Conservation (phyloP, 2,888 invertebrate genomes). For the Drosophila buzzatii region DNA sequence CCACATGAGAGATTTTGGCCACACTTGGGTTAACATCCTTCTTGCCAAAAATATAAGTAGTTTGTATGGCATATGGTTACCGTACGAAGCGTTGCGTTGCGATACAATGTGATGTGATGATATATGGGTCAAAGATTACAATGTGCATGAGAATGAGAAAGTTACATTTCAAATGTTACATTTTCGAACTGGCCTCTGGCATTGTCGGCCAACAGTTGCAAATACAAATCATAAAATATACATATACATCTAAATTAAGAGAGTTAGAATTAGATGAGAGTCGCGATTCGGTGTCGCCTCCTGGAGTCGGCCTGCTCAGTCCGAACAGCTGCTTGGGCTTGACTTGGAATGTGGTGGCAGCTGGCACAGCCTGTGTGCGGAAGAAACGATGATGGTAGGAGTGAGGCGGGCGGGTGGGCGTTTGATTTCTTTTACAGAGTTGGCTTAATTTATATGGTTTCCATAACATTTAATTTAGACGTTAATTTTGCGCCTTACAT, state of each 20-base stretch:
- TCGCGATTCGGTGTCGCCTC: too few relatives aligned
- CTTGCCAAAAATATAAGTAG: conserved; percentile 54
- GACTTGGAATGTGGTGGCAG: conserved; percentile 32
- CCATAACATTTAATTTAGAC: conserved; percentile 72
- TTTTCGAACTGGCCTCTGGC: background rate
- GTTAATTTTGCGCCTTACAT: conserved; percentile 64
- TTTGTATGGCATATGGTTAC: conserved; percentile 17
- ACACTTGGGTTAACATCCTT: conserved; percentile 51
- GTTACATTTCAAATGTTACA: conserved; percentile 1
- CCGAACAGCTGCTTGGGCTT: conserved; percentile 27
- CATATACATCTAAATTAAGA: conserved; percentile 30
- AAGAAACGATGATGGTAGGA: background rate
- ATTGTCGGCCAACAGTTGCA: background rate
- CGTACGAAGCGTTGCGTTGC: conserved; percentile 14
- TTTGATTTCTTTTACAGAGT: conserved; percentile 14
- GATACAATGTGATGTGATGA: conserved; percentile 19
- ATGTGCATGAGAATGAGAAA: conserved; percentile 29
- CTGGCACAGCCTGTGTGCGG: conserved; percentile 12
- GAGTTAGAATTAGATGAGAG: conserved; percentile 12
- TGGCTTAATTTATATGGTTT: conserved; percentile 26
- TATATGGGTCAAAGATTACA: conserved; percentile 45
- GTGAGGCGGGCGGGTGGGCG: conserved; percentile 1
- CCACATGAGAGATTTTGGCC: conserved; percentile 71
- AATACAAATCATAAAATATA: conserved; percentile 26
- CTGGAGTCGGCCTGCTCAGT: conserved; percentile 6